Conservation (phyloP, 2,888 invertebrate species). For the Drosophila acutilabella region DNA sequence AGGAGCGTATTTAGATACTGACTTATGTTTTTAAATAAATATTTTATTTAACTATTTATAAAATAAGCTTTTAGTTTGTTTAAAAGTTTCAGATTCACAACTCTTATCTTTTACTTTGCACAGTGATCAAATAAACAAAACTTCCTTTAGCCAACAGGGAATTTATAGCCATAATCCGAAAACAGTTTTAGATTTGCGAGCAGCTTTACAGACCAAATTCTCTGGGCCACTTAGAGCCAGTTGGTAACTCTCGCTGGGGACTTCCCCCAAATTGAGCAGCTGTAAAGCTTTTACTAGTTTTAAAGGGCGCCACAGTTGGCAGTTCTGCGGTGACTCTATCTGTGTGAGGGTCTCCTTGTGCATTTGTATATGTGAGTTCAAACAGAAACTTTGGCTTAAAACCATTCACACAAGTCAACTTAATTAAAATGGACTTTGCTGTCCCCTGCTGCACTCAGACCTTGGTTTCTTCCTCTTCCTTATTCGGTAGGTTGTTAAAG, state of each 20-base stretch:
- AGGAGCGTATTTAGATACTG: background rate
- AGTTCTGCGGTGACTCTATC: constrained; percentile 2
- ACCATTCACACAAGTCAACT: constrained; percentile 50
- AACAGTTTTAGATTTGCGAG: constrained; percentile 9
- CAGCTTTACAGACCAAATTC: background rate
- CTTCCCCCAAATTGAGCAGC: constrained; percentile 28
- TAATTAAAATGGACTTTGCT: constrained; percentile 64
- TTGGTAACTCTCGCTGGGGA: constrained; percentile 14
- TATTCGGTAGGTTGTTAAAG: constrained; percentile 26
- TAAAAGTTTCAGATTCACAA: too few relatives aligned
- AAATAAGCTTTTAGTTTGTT: too few relatives aligned
- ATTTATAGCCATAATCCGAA: background rate
- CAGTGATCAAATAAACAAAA: too few relatives aligned
- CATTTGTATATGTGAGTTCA: constrained; percentile 18
- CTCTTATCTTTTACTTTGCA: too few relatives aligned
- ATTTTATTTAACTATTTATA: too few relatives aligned
- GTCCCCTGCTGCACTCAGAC: constrained; percentile 21
- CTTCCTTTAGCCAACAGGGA: background rate
- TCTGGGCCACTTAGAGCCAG: constrained; percentile 16
- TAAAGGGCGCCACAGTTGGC: constrained; percentile 13
- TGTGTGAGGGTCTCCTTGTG: background rate
- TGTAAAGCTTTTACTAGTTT: constrained; percentile 27
- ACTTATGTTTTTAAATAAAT: too few relatives aligned
- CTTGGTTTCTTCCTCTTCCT: constrained; percentile 29
- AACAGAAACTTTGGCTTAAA: constrained; percentile 38